phyloP scores from a whole-genome alignment of 2,797 vertebrate species.

The Rhinella marina region DNA sequence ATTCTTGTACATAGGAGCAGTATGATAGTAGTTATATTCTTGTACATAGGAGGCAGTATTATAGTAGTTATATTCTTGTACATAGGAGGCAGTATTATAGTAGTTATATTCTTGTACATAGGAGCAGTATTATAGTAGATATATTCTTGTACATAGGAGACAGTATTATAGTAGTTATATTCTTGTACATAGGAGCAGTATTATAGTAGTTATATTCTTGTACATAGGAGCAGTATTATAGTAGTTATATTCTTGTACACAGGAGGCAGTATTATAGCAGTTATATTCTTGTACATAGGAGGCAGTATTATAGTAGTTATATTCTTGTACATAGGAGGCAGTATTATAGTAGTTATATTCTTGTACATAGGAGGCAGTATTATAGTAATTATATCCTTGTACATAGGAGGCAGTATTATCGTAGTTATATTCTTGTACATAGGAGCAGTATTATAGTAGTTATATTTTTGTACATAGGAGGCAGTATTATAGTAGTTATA shows the following conservation, averaged over 20 bases:
- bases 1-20: background rate
- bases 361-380: background rate
- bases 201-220: background rate
- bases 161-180: constrained; percentile 22
- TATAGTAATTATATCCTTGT: constrained; percentile 5
- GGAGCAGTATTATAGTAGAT: constrained; percentile 14
- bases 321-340: background rate
- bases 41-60: background rate
- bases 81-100: background rate
- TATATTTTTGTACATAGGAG: constrained; percentile 6
- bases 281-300: background rate
- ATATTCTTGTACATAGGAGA: background rate
- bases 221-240: background rate
- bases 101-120: constrained; percentile 14
- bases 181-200: background rate
- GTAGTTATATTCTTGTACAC: background rate
- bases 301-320: constrained; percentile 6
- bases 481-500: constrained; percentile 12
- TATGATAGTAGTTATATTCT: constrained; percentile 8
- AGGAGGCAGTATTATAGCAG: constrained; percentile 3
- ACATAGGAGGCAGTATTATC: constrained; percentile 2
- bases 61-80: constrained; percentile 3
- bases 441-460: constrained; percentile 12
- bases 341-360: constrained; percentile 10
- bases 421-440: constrained; percentile 14